Evolutionary conservation across 2,888 invertebrate genomes (phyloP), one percentile per base, ranked within the genome.

Genomic region (Himalopsyche tibetana): DNA sequence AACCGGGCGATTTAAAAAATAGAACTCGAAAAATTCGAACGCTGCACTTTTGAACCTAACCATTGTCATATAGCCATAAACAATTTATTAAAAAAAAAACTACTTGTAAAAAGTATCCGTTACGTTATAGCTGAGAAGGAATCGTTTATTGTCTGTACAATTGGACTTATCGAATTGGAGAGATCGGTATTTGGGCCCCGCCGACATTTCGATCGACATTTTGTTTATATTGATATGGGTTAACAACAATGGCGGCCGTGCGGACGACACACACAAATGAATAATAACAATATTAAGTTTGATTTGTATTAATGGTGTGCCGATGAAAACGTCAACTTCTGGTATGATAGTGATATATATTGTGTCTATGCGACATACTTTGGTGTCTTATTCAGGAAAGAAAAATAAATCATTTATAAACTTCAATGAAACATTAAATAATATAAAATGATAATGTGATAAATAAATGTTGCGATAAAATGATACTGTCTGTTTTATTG

Each of bases 211-310:
- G 74, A 63, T 63, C 63, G 63, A 63, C 28, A 63, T 63, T 63
- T 63, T 63, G 63, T 63, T 74, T 74, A 11, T 74, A 74, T 74
- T 36, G 74, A 74, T 74, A 74, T 28, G 74, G 74, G 74, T 74
- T 15, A 15, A 74, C 36, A 74, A 74, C 74, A 74, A 74, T 74
- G 74, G 74, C 12, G 38, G 74, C 74, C 36, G 36, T 74, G 38
- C 15, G 74, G 19, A 74, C 11, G 74, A 74, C 74, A 74, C 74
- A 28, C 28, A 74, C 36, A 74, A 36, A 36, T 36, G 19, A 74
- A 74, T 36, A 74, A 74, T 74, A 36, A 74, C 36, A 19, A 74
- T 74, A 74, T 74, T 74, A 36, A 38, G 19, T 38, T 74, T 74
- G 36, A 74, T 36, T 74, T 74, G 36, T 74, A 74, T 74, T 74